phyloP scores from a whole-genome alignment of 1,140 invertebrate genomes.

The Drosophila lowei region DNA sequence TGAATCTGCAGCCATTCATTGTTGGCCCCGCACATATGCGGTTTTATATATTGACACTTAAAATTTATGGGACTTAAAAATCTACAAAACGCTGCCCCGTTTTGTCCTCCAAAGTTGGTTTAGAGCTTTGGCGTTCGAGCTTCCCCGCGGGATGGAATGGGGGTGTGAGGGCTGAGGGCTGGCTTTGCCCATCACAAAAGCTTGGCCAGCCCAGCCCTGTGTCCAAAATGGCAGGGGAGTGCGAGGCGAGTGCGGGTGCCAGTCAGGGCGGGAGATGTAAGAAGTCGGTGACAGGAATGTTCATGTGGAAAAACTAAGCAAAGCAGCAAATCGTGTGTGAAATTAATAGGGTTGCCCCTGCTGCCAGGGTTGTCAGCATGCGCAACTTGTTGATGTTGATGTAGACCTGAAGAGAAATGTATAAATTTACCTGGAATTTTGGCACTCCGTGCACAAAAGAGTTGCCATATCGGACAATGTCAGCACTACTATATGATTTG shows the following conservation, averaged over 20 bases:
- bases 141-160: not conserved
- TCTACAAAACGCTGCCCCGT: constrained; percentile 60
- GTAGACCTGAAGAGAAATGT: no score
- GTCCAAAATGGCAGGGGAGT: not conserved
- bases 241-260: not conserved
- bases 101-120: constrained; percentile 56
- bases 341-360: constrained; percentile 35
- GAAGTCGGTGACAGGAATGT: constrained; percentile 40
- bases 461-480: no score
- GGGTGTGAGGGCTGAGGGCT: not conserved
- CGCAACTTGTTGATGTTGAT: not conserved
- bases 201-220: constrained; percentile 18
- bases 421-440: no score
- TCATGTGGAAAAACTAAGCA: constrained; percentile 33
- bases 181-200: constrained; percentile 38
- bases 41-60: constrained; percentile 64
- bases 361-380: constrained; percentile 13
- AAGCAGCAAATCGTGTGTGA: constrained; percentile 54
- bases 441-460: no score
- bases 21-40: constrained; percentile 59
- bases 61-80: constrained; percentile 65
- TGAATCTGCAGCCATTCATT: constrained; percentile 25
- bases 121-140: constrained; percentile 31
- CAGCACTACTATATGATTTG: no score
- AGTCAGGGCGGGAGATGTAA: constrained; percentile 19